Percentiles rank a stretch among this genome's conserved stretches.
These are phyloP conservation scores for Micronycteris hirsuta DNA, from an alignment of 2,113 vertebrate species.

Conservation along the genomic window DNA sequence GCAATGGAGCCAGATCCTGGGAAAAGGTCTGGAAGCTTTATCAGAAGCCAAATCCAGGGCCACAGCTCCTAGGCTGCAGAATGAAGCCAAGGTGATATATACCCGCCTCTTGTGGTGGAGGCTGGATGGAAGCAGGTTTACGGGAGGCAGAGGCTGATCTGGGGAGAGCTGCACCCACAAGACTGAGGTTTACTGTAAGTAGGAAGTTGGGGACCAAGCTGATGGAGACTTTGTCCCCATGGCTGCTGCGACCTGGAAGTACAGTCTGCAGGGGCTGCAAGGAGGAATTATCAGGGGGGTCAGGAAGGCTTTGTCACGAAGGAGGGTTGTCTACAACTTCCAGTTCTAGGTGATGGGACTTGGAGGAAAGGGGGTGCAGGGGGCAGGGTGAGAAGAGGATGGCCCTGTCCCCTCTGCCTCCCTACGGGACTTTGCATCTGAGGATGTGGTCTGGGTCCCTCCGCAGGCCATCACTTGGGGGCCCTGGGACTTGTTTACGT, in stretches of 20 bases:
- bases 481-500: not conserved
- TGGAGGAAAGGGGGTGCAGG: not conserved
- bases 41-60: not conserved
- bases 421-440: not conserved
- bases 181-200: not conserved
- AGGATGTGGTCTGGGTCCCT: not conserved
- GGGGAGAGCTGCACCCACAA: not conserved
- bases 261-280: accelerated
- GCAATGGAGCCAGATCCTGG: not conserved
- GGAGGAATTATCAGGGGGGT: not conserved
- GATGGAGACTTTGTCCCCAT: not conserved
- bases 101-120: not conserved
- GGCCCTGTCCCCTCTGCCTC: not conserved
- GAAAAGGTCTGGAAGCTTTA: not conserved
- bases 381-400: not conserved
- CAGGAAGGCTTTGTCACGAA: not conserved
- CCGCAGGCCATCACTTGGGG: not conserved
- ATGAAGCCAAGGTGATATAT: not conserved
- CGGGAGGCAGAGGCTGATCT: not conserved
- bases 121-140: accelerated
- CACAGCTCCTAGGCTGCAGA: not conserved
- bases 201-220: not conserved
- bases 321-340: not conserved
- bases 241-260: not conserved
- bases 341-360: not conserved